Evolutionary conservation across 2,113 vertebrate genomes (phyloP).

Genomic region (Stigmatopora nigra): DNA sequence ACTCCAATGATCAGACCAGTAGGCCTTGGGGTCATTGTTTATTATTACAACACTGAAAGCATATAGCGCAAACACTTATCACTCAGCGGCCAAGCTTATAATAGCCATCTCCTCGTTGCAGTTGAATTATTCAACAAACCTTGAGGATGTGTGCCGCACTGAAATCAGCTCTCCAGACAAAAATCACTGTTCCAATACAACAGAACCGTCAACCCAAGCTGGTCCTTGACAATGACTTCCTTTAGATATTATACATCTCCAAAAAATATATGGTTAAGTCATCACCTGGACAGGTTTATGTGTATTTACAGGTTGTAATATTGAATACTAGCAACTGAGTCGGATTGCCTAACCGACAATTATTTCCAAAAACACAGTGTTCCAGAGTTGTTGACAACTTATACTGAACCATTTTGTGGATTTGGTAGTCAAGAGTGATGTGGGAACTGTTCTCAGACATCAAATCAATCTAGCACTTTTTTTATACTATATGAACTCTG

Average conservation of each 20-base stretch:
- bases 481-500: neutral
- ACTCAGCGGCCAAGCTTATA: slow-evolving; percentile 35
- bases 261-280: slow-evolving; percentile 42
- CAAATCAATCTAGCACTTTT: neutral
- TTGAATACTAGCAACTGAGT: neutral
- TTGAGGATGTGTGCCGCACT: slow-evolving; percentile 39
- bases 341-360: neutral
- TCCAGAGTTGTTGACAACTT: too few species aligned
- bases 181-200: neutral
- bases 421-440: too few species aligned
- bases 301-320: neutral
- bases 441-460: too few species aligned
- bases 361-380: too few species aligned
- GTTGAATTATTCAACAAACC: slow-evolving; percentile 61
- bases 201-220: slow-evolving; percentile 20
- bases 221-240: slow-evolving; percentile 24
- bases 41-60: slow-evolving; percentile 46
- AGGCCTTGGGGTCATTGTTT: slow-evolving; percentile 40
- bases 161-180: slow-evolving; percentile 32
- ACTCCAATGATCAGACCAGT: neutral
- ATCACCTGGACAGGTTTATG: slow-evolving; percentile 5
- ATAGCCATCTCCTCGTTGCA: slow-evolving; percentile 37
- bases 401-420: too few species aligned
- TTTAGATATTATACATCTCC: slow-evolving; percentile 42
- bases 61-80: slow-evolving; percentile 29